Evolutionary conservation across 1,140 invertebrate genomes (phyloP).

Genomic region (Zophobas atratus): DNA sequence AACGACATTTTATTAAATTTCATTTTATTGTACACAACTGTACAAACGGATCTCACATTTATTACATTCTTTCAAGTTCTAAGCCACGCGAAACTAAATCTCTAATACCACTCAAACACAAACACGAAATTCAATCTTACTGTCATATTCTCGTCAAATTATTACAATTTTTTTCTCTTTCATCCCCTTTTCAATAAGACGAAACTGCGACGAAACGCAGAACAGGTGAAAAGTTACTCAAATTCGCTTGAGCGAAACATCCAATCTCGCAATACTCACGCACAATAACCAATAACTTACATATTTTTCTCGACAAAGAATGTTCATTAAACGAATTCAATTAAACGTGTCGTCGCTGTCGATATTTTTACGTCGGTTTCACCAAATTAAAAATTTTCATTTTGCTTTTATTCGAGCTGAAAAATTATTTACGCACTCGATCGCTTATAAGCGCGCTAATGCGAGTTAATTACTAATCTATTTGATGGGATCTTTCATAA

Average conservation of each 20-base stretch:
- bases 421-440: slow-evolving; percentile 5
- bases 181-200: slow-evolving; percentile 5
- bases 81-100: slow-evolving; percentile 10
- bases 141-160: slow-evolving; percentile 10
- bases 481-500: no score
- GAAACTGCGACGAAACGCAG: neutral
- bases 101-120: slow-evolving; percentile 14
- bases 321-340: slow-evolving; percentile 3
- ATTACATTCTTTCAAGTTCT: slow-evolving; percentile 26
- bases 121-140: slow-evolving; percentile 18
- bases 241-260: neutral
- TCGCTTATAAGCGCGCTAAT: no score
- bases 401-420: slow-evolving; percentile 25
- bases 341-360: slow-evolving; percentile 6
- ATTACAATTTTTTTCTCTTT: slow-evolving; percentile 3
- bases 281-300: neutral
- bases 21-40: slow-evolving; percentile 2
- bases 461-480: no score
- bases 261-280: no score
- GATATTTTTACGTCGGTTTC: slow-evolving; percentile 25
- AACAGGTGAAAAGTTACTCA: slow-evolving; percentile 11
- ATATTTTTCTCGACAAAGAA: neutral
- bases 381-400: slow-evolving; percentile 31
- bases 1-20: slow-evolving; percentile 20
- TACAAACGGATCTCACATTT: slow-evolving; percentile 11